These are phyloP conservation scores for Paedocypris sp. DNA, from an alignment of 2,113 vertebrate genomes.

Conservation along the genomic window DNA sequence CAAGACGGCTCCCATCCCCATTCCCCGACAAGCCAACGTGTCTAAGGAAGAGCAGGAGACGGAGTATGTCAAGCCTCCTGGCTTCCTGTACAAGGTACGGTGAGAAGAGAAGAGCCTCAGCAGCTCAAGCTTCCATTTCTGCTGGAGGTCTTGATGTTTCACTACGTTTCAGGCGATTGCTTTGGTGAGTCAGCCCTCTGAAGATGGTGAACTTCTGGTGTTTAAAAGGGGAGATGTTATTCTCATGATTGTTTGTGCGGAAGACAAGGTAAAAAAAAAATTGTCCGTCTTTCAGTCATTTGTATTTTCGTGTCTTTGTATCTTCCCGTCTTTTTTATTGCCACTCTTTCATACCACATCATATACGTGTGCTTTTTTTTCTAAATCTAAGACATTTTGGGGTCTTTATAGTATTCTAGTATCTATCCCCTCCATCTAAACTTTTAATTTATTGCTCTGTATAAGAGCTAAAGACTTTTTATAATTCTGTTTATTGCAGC, in stretches of 20 bases:
- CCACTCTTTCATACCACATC: no score
- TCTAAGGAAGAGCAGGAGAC: background rate
- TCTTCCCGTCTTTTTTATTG: no score
- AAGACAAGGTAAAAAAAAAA: slow-evolving; percentile 25
- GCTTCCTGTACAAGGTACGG: slow-evolving; percentile 29
- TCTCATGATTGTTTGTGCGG: slow-evolving; percentile 44
- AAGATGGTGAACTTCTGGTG: slow-evolving; percentile 45
- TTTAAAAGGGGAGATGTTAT: slow-evolving; percentile 57
- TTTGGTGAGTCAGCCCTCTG: slow-evolving; percentile 41
- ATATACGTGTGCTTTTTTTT: no score
- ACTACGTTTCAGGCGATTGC: slow-evolving; percentile 50
- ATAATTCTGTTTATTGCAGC: slow-evolving; percentile 34
- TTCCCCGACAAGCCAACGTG: background rate
- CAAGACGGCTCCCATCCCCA: background rate
- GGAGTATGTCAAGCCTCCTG: slow-evolving; percentile 9
- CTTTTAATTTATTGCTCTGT: no score
- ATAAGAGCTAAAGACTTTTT: no score
- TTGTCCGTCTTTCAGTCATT: no score
- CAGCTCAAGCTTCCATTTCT: background rate
- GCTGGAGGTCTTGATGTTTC: background rate
- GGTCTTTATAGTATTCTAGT: no score
- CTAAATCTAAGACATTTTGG: no score
- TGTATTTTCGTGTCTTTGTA: no score
- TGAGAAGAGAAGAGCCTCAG: slow-evolving; percentile 32
- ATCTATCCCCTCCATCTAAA: no score